phyloP scores from a whole-genome alignment of 2,888 invertebrate species.

The Cosmopolites sordidus region DNA sequence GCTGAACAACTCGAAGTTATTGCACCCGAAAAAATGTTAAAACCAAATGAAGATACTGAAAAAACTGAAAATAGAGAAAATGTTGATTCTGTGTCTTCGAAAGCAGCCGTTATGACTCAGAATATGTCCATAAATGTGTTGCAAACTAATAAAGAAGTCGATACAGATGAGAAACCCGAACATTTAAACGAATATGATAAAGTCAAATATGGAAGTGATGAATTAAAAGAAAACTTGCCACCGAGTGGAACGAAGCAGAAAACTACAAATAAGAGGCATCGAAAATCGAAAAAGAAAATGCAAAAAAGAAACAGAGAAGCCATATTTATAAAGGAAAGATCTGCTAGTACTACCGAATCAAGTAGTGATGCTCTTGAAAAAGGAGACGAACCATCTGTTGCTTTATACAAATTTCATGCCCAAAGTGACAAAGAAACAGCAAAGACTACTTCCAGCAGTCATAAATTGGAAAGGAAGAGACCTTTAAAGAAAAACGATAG shows the following conservation, averaged over 20 bases:
- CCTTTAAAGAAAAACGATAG: constrained; percentile 29
- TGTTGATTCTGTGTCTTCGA: too few relatives aligned
- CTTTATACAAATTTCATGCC: neutral
- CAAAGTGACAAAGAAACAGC: constrained; percentile 10
- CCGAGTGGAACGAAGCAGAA: constrained; percentile 15
- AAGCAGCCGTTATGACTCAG: too few relatives aligned
- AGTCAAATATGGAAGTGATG: neutral
- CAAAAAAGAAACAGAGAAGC: constrained; percentile 30
- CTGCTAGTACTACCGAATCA: constrained; percentile 35
- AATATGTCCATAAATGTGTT: neutral
- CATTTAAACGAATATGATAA: neutral
- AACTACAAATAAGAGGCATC: constrained; percentile 28
- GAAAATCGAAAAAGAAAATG: constrained; percentile 29
- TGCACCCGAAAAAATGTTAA: too few relatives aligned
- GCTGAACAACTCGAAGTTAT: too few relatives aligned
- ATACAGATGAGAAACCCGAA: constrained; percentile 4
- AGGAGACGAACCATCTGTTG: neutral
- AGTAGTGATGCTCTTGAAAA: constrained; percentile 32
- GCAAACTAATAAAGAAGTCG: neutral
- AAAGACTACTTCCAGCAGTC: constrained; percentile 2
- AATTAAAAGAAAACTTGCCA: constrained; percentile 24
- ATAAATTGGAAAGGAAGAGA: constrained; percentile 28
- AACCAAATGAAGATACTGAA: too few relatives aligned
- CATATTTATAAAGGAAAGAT: constrained; percentile 27
- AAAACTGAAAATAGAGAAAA: too few relatives aligned